Evolutionary conservation across 2,113 vertebrate genomes (phyloP).

Genomic region (Pandion haliaetus): DNA sequence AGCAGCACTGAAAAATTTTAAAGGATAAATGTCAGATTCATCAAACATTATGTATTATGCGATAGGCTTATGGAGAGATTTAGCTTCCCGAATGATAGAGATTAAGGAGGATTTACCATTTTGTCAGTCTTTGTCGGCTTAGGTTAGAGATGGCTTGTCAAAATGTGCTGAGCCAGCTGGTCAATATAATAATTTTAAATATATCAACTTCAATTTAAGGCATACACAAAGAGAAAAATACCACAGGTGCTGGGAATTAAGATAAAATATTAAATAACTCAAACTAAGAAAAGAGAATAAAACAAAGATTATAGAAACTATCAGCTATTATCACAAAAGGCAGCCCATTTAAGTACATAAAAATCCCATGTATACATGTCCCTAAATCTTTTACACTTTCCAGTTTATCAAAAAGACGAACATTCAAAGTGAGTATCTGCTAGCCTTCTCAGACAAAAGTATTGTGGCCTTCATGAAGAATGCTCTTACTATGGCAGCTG

Average conservation of each 20-base stretch:
- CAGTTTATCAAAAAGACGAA: not conserved
- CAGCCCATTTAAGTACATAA: not conserved
- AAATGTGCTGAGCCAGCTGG: not conserved
- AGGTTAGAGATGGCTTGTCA: not conserved
- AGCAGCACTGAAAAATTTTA: not conserved
- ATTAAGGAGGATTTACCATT: conserved; percentile 29
- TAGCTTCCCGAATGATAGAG: not conserved
- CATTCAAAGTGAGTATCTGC: not conserved
- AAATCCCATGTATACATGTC: not conserved
- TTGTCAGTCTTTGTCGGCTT: conserved; percentile 9
- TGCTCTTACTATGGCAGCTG: not conserved
- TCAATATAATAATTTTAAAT: not conserved
- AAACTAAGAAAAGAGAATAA: not conserved
- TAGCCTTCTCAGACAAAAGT: not conserved
- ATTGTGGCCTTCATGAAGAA: not conserved
- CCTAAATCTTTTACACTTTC: not conserved
- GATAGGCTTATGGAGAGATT: conserved; percentile 15
- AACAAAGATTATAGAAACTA: not conserved
- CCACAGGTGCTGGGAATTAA: not conserved
- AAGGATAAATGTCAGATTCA: conserved; percentile 19
- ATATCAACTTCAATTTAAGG: not conserved
- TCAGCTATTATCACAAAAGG: not conserved
- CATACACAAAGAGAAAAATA: not conserved
- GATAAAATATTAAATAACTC: not conserved
- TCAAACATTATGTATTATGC: not conserved